Conservation (phyloP, 2,888 invertebrate genomes). For the Rhagonycha fulva region DNA sequence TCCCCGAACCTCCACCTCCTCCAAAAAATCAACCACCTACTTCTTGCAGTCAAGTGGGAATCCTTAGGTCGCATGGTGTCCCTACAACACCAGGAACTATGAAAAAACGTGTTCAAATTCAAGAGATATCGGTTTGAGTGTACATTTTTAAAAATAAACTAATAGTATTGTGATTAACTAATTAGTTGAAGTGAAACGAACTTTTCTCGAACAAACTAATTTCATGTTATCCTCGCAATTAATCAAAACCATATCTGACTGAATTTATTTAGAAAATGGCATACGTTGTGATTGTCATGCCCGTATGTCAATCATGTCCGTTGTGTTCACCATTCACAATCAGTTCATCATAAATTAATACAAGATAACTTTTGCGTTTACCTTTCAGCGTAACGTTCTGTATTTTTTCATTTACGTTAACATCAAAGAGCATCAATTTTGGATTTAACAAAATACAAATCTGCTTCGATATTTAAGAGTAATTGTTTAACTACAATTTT, state of each 20-base stretch:
- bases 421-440: background rate
- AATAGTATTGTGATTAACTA: conserved; percentile 22
- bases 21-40: conserved; percentile 59
- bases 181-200: conserved; percentile 14
- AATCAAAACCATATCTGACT: conserved; percentile 37
- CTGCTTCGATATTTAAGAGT: too few species aligned
- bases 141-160: conserved; percentile 7
- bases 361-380: background rate
- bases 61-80: conserved; percentile 63
- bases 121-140: conserved; percentile 86
- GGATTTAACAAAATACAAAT: background rate
- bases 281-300: conserved; percentile 43
- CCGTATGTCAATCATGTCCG: conserved; percentile 9
- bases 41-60: conserved; percentile 58
- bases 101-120: conserved; percentile 91
- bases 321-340: conserved; percentile 13
- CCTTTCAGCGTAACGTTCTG: background rate
- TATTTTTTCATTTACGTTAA: background rate
- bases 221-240: conserved; percentile 29
- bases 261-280: conserved; percentile 37
- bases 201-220: conserved; percentile 9
- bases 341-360: background rate
- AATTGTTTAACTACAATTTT: background rate
- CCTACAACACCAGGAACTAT: conserved; percentile 75
- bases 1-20: conserved; percentile 67